Evolutionary conservation across 2,797 vertebrate species (phyloP).

Genomic region (Valencia hispanica): DNA sequence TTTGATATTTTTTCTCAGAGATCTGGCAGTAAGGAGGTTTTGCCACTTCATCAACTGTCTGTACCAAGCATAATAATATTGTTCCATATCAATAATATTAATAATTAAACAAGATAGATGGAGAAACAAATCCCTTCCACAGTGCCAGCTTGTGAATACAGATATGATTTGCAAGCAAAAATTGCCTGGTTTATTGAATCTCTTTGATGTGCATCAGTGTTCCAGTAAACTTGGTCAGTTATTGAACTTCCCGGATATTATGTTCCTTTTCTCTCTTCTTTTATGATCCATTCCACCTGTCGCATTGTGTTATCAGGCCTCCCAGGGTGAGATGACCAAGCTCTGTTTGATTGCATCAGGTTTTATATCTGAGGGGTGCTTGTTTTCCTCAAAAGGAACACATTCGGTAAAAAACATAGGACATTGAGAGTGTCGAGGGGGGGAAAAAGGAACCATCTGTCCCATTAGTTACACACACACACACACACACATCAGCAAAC

Average conservation of each 20-base stretch:
- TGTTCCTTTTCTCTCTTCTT: conserved; percentile 25
- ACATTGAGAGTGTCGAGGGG: conserved; percentile 52
- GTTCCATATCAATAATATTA: background rate
- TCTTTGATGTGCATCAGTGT: conserved; percentile 18
- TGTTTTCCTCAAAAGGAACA: conserved; percentile 42
- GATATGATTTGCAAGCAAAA: background rate
- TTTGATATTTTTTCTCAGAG: background rate
- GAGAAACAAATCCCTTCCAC: background rate
- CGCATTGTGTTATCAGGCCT: conserved; percentile 35
- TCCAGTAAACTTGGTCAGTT: conserved; percentile 16
- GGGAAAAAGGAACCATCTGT: conserved; percentile 50
- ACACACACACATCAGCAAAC: conserved; percentile 28
- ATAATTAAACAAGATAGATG: background rate
- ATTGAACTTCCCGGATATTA: conserved; percentile 22
- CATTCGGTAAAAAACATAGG: conserved; percentile 37
- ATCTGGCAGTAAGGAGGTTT: background rate
- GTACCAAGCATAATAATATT: background rate
- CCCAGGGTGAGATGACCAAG: conserved; percentile 17
- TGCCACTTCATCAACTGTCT: background rate
- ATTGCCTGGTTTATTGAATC: conserved; percentile 10
- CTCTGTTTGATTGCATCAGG: conserved; percentile 54
- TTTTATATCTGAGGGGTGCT: conserved; percentile 57
- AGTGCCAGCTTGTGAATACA: background rate
- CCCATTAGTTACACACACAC: conserved; percentile 29
- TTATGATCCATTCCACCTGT: conserved; percentile 41